A percentile compares a stretch with the other conserved stretches of the same genome.
Conservation (phyloP, 2,888 invertebrate genomes). For the Polydrusus pterygomalis region DNA sequence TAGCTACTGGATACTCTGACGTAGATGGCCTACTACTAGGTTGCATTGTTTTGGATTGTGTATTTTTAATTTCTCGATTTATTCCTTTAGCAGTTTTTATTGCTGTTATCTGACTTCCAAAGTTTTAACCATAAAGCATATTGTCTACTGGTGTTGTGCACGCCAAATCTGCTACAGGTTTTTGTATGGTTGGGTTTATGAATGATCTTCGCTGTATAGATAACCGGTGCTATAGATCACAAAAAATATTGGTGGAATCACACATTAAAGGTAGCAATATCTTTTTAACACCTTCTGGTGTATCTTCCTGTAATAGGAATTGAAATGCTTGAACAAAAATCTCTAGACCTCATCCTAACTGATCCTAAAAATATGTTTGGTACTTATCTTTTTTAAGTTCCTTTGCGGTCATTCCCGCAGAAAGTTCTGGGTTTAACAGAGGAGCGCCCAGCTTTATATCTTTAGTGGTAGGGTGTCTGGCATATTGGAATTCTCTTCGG, state of each 20-base stretch:
- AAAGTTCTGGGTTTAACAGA: background rate
- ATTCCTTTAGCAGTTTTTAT: background rate
- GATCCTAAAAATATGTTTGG: background rate
- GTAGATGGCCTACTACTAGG: background rate
- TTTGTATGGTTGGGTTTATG: background rate
- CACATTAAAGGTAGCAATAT: background rate
- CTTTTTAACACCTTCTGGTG: background rate
- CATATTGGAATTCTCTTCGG: background rate
- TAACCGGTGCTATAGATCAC: background rate
- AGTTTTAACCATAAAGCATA: background rate
- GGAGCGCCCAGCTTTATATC: background rate
- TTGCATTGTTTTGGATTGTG: background rate
- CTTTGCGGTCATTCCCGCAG: background rate
- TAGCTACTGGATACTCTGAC: background rate
- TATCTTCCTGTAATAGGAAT: background rate
- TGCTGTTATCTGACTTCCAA: slow-evolving; percentile 1
- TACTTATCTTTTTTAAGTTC: background rate
- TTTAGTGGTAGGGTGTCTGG: background rate
- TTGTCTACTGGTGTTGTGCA: background rate
- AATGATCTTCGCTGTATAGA: background rate
- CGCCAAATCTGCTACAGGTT: background rate
- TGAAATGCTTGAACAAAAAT: background rate
- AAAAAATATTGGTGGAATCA: background rate
- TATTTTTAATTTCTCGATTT: background rate
- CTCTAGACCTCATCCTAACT: background rate